Evolutionary conservation across 2,888 invertebrate genomes (phyloP).

Genomic region (Atrina japonica): DNA sequence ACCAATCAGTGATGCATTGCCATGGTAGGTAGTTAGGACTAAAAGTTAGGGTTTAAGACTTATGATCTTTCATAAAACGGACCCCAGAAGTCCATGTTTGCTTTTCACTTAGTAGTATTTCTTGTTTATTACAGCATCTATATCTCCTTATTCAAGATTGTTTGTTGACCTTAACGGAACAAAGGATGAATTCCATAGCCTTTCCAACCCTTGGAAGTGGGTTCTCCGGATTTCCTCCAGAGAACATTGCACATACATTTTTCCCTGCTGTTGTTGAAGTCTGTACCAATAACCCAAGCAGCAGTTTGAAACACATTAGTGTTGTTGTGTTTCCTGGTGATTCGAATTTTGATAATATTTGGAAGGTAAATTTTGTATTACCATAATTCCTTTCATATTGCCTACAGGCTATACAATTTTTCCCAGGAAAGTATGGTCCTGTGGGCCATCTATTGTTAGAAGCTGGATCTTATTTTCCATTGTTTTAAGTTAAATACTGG

Average conservation of each 20-base stretch:
- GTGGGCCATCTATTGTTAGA: too few relatives aligned
- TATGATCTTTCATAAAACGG: too few relatives aligned
- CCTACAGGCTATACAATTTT: too few relatives aligned
- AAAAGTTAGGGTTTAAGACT: too few relatives aligned
- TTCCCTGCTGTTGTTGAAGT: slow-evolving; percentile 2
- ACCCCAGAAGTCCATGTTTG: too few relatives aligned
- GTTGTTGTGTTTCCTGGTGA: slow-evolving; percentile 7
- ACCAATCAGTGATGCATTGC: too few relatives aligned
- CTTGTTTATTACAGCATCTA: slow-evolving; percentile 12
- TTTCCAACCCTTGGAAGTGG: slow-evolving; percentile 12
- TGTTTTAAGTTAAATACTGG: too few relatives aligned
- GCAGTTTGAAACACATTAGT: neutral
- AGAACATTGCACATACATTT: neutral
- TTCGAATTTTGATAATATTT: neutral
- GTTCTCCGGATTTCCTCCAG: neutral
- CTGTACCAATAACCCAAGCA: neutral
- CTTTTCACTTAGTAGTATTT: too few relatives aligned
- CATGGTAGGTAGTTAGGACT: too few relatives aligned
- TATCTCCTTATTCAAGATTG: slow-evolving; percentile 1
- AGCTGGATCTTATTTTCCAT: too few relatives aligned
- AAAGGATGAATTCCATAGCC: slow-evolving; percentile 1
- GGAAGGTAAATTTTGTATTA: slow-evolving; percentile 22
- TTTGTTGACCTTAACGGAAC: neutral
- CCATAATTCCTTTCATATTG: too few relatives aligned
- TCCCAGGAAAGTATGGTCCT: too few relatives aligned